Conservation (phyloP, 92 coral and sea anemone species). For the Pocillopora meandrina region DNA sequence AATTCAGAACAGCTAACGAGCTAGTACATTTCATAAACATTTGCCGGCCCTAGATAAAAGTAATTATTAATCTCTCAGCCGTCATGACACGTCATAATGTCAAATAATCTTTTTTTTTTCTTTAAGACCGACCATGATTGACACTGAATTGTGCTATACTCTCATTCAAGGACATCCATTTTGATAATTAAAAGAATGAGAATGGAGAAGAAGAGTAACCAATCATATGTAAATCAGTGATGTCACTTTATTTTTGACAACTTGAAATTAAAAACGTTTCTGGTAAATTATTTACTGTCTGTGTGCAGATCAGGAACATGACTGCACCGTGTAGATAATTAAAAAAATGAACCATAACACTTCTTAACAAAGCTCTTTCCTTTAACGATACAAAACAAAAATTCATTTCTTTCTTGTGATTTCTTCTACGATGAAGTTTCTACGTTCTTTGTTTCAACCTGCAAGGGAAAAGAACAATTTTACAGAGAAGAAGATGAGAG, state of each 20-base stretch:
- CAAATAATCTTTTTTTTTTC: too few species aligned
- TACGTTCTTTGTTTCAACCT: background rate
- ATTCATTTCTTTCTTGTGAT: conserved; percentile 22
- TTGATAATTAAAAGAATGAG: background rate
- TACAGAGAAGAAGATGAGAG: too few species aligned
- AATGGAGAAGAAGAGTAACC: background rate
- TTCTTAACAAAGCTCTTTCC: background rate
- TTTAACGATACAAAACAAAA: conserved; percentile 1
- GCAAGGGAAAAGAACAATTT: background rate
- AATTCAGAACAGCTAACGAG: too few species aligned
- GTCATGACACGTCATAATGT: too few species aligned
- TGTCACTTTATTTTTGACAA: conserved; percentile 13
- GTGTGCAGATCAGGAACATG: background rate
- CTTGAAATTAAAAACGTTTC: conserved; percentile 13
- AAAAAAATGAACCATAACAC: conserved; percentile 2
- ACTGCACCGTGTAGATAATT: conserved; percentile 6
- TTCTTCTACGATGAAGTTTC: conserved; percentile 8
- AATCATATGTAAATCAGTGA: conserved; percentile 22
- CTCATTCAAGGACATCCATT: background rate
- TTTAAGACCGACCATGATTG: too few species aligned
- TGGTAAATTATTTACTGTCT: background rate
- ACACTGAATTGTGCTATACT: background rate
- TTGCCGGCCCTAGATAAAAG: too few species aligned
- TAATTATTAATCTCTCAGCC: too few species aligned
- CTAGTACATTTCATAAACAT: too few species aligned